Conservation (phyloP, 1,140 invertebrate species). For the Lordiphosa clarofinis region DNA sequence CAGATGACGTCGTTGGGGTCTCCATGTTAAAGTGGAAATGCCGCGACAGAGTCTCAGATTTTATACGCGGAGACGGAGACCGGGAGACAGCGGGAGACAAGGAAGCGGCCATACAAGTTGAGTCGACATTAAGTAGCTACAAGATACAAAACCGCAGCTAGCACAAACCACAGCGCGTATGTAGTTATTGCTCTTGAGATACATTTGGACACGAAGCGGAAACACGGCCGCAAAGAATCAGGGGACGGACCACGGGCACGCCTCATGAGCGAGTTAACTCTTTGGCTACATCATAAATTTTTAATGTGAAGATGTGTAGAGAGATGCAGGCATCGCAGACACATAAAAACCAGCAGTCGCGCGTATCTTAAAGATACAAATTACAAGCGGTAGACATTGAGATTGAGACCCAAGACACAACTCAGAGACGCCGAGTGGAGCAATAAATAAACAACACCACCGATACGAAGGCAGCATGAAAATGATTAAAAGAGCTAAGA, state of each 20-base stretch:
- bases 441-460: slow-evolving; percentile 66
- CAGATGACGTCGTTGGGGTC: slow-evolving; percentile 35
- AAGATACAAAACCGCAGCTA: slow-evolving; percentile 59
- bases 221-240: slow-evolving; percentile 47
- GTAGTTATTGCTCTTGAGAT: slow-evolving; percentile 70
- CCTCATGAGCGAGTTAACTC: slow-evolving; percentile 65
- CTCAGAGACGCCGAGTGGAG: slow-evolving; percentile 30
- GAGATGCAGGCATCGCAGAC: slow-evolving; percentile 35
- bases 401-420: slow-evolving; percentile 61
- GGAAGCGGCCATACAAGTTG: slow-evolving; percentile 42
- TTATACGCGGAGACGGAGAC: slow-evolving; percentile 13
- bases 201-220: slow-evolving; percentile 73
- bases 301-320: slow-evolving; percentile 64
- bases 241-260: slow-evolving; percentile 30
- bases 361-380: slow-evolving; percentile 75
- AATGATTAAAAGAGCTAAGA: slow-evolving; percentile 77
- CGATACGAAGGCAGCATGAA: slow-evolving; percentile 58
- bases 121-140: slow-evolving; percentile 59
- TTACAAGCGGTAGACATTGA: slow-evolving; percentile 73
- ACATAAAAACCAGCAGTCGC: slow-evolving; percentile 45
- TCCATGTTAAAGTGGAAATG: slow-evolving; percentile 14
- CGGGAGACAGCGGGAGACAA: slow-evolving; percentile 9
- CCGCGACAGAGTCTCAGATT: slow-evolving; percentile 19
- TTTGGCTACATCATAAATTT: slow-evolving; percentile 76
- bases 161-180: slow-evolving; percentile 27